Conservation (phyloP, 2,797 vertebrate genomes). For the Cryptoblepharus egeriae region DNA sequence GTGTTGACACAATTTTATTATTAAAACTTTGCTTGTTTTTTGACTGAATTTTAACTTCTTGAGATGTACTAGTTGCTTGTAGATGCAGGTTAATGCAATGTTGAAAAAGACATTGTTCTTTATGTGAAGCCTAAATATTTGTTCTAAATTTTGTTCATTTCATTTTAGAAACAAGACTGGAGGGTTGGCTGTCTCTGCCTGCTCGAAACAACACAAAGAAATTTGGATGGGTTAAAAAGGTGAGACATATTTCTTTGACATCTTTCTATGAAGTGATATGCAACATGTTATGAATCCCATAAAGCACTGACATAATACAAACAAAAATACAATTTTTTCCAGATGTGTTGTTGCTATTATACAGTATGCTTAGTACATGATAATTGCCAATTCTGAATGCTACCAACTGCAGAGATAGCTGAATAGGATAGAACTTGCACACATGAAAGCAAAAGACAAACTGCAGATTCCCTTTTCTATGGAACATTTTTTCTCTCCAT, state of each 20-base stretch:
- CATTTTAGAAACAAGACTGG: conserved; percentile 87
- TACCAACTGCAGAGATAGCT: neutral
- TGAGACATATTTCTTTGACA: conserved; percentile 56
- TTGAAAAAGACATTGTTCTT: neutral
- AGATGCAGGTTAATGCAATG: neutral
- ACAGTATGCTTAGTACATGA: neutral
- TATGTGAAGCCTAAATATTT: neutral
- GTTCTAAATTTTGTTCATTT: conserved; percentile 26
- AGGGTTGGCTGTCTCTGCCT: conserved; percentile 97
- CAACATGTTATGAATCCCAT: neutral
- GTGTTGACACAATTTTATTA: conserved; percentile 23
- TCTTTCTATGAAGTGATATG: neutral
- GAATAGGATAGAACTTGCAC: neutral
- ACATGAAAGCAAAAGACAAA: neutral
- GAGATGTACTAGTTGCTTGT: conserved; percentile 41
- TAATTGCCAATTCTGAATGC: neutral
- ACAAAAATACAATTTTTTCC: neutral
- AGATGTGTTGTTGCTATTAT: neutral
- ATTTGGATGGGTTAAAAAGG: conserved; percentile 98
- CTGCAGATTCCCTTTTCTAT: neutral
- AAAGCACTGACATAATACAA: too few relatives aligned
- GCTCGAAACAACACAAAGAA: conserved; percentile 97
- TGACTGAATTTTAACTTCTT: conserved; percentile 31
- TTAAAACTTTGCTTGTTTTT: conserved; percentile 45
- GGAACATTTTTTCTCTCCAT: too few relatives aligned